Percentiles rank a stretch among this genome's conserved stretches.
These are phyloP conservation scores for Fissipunctia ypsillon DNA, from an alignment of 2,888 invertebrate genomes.

Conservation along the genomic window DNA sequence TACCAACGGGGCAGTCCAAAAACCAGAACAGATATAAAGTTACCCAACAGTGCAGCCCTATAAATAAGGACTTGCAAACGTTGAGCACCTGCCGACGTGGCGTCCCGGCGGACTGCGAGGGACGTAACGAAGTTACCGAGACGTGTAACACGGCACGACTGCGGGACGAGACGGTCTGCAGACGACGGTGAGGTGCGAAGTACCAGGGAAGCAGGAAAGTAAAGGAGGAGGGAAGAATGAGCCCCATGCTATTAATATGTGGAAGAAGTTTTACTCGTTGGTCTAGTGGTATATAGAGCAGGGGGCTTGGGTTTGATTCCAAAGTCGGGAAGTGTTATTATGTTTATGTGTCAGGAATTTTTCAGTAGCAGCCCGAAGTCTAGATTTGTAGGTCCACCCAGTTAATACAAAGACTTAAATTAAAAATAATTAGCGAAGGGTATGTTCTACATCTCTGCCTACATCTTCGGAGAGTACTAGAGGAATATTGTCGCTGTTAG, in stretches of 20 bases:
- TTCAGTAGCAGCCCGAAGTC: background rate
- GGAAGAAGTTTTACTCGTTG: background rate
- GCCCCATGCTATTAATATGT: background rate
- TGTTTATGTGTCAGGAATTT: background rate
- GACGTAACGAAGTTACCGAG: constrained; percentile 42
- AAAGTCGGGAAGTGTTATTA: background rate
- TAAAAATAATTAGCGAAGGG: background rate
- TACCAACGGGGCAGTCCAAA: no score
- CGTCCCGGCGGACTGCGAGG: constrained; percentile 6
- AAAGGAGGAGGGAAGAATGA: background rate
- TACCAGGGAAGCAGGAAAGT: constrained; percentile 9
- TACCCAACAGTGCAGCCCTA: constrained; percentile 29
- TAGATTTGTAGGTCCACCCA: background rate
- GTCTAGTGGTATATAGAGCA: no score
- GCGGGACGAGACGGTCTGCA: background rate
- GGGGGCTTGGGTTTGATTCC: background rate
- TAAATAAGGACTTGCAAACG: constrained; percentile 5
- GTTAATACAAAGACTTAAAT: background rate
- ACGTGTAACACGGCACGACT: constrained; percentile 21
- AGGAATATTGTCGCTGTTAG: background rate
- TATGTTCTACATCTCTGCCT: background rate
- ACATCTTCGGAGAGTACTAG: background rate
- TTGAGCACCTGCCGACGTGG: constrained; percentile 39
- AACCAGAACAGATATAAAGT: no score
- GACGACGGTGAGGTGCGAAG: background rate